These are phyloP conservation scores for Thaumatotibia leucotreta DNA, from an alignment of 1,140 invertebrate genomes.

Conservation along the genomic window DNA sequence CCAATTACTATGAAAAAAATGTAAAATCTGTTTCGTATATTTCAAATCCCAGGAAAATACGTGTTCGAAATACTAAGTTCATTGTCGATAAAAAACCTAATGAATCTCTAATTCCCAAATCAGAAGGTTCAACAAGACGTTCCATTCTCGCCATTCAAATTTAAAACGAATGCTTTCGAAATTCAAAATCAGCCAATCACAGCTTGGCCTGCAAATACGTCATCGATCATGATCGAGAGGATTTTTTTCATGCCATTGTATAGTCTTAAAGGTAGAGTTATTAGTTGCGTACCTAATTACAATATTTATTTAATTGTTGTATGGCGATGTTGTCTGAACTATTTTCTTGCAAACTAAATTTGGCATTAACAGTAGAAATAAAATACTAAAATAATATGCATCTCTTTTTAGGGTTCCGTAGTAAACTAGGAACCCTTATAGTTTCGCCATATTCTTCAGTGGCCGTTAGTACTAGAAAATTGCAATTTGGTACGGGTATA, in stretches of 20 bases:
- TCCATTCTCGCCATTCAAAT: constrained; percentile 24
- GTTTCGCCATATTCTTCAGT: too few species aligned
- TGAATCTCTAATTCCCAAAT: constrained; percentile 25
- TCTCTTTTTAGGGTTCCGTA: too few species aligned
- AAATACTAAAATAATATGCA: too few species aligned
- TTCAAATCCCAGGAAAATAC: neutral
- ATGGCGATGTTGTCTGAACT: too few species aligned
- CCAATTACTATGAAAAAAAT: neutral
- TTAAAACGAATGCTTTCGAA: constrained; percentile 21
- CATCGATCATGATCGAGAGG: constrained; percentile 30
- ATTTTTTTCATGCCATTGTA: constrained; percentile 7
- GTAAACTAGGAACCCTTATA: too few species aligned
- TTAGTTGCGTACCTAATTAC: neutral
- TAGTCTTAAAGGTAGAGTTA: neutral
- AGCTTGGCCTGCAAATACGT: constrained; percentile 26
- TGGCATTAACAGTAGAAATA: too few species aligned
- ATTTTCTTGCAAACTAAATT: too few species aligned
- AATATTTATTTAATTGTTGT: too few species aligned
- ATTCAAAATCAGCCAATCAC: constrained; percentile 36
- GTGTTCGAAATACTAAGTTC: constrained; percentile 1
- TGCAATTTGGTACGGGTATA: too few species aligned
- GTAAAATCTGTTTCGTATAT: neutral
- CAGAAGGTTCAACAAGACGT: constrained; percentile 17
- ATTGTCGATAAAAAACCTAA: constrained; percentile 20
- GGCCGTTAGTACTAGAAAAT: too few species aligned